A percentile compares a stretch with the other conserved stretches of the same genome.
phyloP scores from a whole-genome alignment of 2,113 vertebrate genomes.

The Sardina pilchardus region DNA sequence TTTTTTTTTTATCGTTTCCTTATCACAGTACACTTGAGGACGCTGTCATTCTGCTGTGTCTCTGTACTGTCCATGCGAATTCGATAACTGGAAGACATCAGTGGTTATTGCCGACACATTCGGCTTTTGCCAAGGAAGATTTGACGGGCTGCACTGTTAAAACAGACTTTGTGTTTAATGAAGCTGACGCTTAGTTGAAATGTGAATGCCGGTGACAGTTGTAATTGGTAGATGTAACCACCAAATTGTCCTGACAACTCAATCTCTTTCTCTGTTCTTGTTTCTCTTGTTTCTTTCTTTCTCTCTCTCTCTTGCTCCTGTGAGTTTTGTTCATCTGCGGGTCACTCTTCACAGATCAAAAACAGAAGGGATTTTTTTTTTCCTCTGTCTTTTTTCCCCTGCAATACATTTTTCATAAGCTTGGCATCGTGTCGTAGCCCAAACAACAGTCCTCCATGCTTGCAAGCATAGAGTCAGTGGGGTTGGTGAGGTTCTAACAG shows the following conservation, averaged over 20 bases:
- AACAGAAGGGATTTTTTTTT: not conserved
- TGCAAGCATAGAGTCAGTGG: not conserved
- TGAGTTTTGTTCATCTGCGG: not conserved
- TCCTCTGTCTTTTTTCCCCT: not conserved
- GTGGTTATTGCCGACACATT: not conserved
- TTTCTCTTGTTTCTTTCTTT: not conserved
- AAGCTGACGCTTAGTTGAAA: conserved; percentile 29
- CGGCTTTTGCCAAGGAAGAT: not conserved
- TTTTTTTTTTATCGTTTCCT: not conserved
- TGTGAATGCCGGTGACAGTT: conserved; percentile 8
- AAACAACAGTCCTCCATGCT: not conserved
- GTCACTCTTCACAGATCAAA: not conserved
- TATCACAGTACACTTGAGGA: no score
- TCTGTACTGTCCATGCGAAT: not conserved
- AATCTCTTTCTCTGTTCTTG: not conserved
- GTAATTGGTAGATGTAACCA: conserved; percentile 30
- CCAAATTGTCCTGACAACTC: not conserved
- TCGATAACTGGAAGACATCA: not conserved
- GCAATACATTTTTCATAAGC: not conserved
- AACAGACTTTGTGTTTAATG: conserved; percentile 23
- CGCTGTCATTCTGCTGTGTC: not conserved
- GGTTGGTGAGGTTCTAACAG: not conserved
- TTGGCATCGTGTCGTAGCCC: not conserved
- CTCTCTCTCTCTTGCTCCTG: not conserved
- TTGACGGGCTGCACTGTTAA: not conserved